Evolutionary conservation across 1,140 invertebrate species (phyloP).

Genomic region (Psix sp.): DNA sequence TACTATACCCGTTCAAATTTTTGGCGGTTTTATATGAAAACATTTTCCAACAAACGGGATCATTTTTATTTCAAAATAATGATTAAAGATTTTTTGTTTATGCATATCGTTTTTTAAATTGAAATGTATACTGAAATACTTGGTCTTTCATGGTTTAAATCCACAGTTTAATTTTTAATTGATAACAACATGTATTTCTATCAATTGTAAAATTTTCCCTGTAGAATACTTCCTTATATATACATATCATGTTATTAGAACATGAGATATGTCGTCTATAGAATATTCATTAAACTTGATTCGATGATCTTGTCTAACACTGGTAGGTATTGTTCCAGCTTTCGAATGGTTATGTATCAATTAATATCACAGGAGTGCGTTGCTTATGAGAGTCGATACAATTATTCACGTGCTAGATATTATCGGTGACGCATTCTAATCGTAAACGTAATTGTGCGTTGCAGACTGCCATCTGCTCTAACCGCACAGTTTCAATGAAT

Average conservation of each 20-base stretch:
- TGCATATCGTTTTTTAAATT: no score
- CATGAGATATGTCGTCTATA: conserved; percentile 36
- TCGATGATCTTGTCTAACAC: conserved; percentile 56
- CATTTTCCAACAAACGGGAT: no score
- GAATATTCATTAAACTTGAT: conserved; percentile 59
- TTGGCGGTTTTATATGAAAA: no score
- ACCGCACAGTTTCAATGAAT: conserved; percentile 14
- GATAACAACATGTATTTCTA: no score
- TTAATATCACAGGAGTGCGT: conserved; percentile 62
- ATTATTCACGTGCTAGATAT: conserved; percentile 66
- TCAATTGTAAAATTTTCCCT: no score
- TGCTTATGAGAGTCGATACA: conserved; percentile 58
- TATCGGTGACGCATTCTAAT: conserved; percentile 54
- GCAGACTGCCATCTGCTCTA: conserved; percentile 26
- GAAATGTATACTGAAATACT: no score
- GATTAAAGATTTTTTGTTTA: no score
- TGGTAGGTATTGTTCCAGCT: conserved; percentile 62
- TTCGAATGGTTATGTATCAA: conserved; percentile 58
- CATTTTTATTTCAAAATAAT: no score
- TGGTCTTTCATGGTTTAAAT: no score
- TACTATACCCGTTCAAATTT: no score
- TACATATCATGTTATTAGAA: conserved; percentile 5
- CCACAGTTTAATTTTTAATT: no score
- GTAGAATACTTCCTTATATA: conserved; percentile 11
- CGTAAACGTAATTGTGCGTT: conserved; percentile 60